phyloP scores from a whole-genome alignment of 2,888 invertebrate genomes.

The Keiferia lycopersicella region DNA sequence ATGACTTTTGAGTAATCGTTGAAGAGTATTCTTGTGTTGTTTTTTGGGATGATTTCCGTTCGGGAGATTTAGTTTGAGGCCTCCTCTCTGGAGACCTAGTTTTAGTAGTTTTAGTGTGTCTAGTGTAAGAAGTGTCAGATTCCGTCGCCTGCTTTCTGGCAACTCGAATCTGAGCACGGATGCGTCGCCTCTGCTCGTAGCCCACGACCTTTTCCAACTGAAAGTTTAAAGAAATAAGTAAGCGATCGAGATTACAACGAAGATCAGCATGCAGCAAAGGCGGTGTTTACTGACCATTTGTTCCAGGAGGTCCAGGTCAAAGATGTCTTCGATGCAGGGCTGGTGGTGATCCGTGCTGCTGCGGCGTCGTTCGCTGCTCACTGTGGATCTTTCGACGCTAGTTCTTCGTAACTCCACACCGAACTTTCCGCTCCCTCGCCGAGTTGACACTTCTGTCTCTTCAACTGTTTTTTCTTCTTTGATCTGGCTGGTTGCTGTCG shows the following conservation, averaged over 20 bases:
- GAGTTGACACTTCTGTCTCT: conserved; percentile 70
- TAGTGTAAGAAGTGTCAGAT: conserved; percentile 43
- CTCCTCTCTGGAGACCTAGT: conserved; percentile 43
- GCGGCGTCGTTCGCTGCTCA: conserved; percentile 70
- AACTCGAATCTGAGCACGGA: conserved; percentile 88
- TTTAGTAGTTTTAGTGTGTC: conserved; percentile 45
- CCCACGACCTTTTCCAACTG: conserved; percentile 88
- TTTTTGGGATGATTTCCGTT: conserved; percentile 39
- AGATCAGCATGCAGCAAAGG: conserved; percentile 44
- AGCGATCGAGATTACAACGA: conserved; percentile 39
- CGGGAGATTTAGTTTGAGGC: conserved; percentile 15
- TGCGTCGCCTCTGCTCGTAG: conserved; percentile 89
- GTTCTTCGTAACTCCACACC: conserved; percentile 84
- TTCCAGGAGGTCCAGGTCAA: conserved; percentile 86
- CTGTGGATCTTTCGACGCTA: conserved; percentile 74
- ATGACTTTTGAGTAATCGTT: conserved; percentile 36
- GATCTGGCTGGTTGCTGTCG: conserved; percentile 66
- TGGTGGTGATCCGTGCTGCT: conserved; percentile 74
- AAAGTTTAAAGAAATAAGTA: conserved; percentile 52
- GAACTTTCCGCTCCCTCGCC: conserved; percentile 83
- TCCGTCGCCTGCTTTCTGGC: conserved; percentile 83
- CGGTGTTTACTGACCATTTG: conserved; percentile 81
- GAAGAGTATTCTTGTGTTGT: conserved; percentile 49
- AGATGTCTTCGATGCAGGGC: conserved; percentile 86
- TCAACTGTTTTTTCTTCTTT: conserved; percentile 60